These are phyloP conservation scores for Aporophyla nigra DNA, from an alignment of 2,888 invertebrate species.

Conservation along the genomic window DNA sequence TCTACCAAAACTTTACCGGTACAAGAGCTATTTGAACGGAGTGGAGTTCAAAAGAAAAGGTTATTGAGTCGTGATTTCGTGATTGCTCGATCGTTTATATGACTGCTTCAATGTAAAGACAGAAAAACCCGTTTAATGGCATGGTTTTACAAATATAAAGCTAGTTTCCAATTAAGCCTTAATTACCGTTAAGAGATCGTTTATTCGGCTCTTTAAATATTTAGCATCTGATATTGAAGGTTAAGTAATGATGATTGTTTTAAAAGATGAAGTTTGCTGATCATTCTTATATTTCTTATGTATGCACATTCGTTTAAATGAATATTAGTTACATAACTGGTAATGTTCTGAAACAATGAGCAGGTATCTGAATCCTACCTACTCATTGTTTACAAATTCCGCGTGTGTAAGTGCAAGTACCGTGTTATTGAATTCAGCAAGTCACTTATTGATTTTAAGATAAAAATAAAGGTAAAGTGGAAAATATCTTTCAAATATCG, in stretches of 20 bases:
- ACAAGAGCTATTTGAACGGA: slow-evolving; percentile 24
- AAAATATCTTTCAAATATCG: slow-evolving; percentile 41
- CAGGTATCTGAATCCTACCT: slow-evolving; percentile 20
- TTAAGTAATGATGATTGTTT: slow-evolving; percentile 9
- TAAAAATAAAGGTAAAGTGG: slow-evolving; percentile 29
- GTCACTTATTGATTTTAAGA: slow-evolving; percentile 43
- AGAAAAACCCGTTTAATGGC: background rate
- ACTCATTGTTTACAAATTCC: slow-evolving; percentile 41
- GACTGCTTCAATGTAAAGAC: background rate
- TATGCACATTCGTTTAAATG: slow-evolving; percentile 5
- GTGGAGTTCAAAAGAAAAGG: slow-evolving; percentile 44
- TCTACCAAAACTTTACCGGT: slow-evolving; percentile 53
- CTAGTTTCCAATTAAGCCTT: slow-evolving; percentile 7
- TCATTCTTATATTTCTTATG: background rate
- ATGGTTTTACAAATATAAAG: background rate
- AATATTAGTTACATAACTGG: slow-evolving; percentile 16
- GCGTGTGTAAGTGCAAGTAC: slow-evolving; percentile 3
- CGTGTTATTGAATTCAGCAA: slow-evolving; percentile 18
- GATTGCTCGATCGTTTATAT: slow-evolving; percentile 13
- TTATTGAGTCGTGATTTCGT: slow-evolving; percentile 35
- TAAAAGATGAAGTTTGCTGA: background rate
- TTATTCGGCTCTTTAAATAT: background rate
- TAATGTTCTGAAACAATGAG: slow-evolving; percentile 34
- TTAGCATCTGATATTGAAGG: background rate
- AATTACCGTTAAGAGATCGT: background rate